Percentiles rank a stretch among this genome's conserved stretches.
Conservation (phyloP, 2,797 vertebrate genomes). For the Acipenser oxyrinchus region DNA sequence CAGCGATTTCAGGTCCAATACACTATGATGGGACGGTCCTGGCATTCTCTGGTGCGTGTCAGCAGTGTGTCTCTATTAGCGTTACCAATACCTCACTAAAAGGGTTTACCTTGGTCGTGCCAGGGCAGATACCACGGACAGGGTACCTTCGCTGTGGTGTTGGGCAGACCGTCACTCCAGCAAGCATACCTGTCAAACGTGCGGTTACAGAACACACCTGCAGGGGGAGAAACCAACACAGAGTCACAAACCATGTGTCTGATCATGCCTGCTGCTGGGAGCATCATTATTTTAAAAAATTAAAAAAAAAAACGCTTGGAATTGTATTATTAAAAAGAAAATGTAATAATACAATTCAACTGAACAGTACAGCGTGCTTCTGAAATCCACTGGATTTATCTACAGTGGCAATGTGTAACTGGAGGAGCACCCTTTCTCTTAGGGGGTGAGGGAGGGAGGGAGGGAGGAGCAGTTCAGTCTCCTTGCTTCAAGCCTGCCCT, state of each 20-base stretch:
- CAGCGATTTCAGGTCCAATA: too few relatives aligned
- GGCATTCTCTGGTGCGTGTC: too few relatives aligned
- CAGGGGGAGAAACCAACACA: background rate
- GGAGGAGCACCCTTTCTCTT: too few relatives aligned
- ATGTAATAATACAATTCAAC: background rate
- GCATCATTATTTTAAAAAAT: background rate
- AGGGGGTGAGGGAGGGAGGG: background rate
- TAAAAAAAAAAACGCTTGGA: background rate
- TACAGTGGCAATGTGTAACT: too few relatives aligned
- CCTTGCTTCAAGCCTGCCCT: too few relatives aligned
- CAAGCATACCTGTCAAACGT: slow-evolving; percentile 69
- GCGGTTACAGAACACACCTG: slow-evolving; percentile 56
- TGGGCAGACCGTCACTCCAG: slow-evolving; percentile 57
- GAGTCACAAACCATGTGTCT: background rate
- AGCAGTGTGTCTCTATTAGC: too few relatives aligned
- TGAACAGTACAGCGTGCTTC: background rate
- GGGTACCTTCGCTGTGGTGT: slow-evolving; percentile 55
- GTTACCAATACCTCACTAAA: too few relatives aligned
- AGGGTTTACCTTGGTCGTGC: slow-evolving; percentile 52
- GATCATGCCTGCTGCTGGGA: too few relatives aligned
- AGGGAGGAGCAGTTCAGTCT: too few relatives aligned
- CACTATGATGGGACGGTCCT: too few relatives aligned
- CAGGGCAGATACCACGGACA: slow-evolving; percentile 71
- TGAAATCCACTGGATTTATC: too few relatives aligned
- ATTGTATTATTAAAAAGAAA: background rate